phyloP scores from a whole-genome alignment of 2,797 vertebrate species.

The Pteronotus mesoamericanus region DNA sequence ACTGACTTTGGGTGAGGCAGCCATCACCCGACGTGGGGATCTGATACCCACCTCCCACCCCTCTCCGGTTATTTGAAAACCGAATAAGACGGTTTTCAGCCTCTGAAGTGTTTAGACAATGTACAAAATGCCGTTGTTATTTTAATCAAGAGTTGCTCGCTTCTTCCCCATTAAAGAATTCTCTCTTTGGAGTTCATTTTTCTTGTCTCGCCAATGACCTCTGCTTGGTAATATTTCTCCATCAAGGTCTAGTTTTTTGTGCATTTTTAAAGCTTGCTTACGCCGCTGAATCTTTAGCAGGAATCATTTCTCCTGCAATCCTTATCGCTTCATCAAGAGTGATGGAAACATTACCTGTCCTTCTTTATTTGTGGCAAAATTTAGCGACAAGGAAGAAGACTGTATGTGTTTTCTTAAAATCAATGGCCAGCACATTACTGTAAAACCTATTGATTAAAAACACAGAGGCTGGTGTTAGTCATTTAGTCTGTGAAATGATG shows the following conservation, averaged over 20 bases:
- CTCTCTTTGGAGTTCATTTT: not conserved
- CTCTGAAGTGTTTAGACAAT: not conserved
- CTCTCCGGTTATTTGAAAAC: not conserved
- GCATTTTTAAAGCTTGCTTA: not conserved
- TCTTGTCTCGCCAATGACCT: not conserved
- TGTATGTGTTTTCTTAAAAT: constrained; percentile 80
- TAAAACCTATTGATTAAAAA: constrained; percentile 99
- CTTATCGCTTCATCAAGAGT: not conserved
- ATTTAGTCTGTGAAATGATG: constrained; percentile 95
- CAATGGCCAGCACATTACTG: constrained; percentile 95
- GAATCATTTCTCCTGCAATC: constrained; percentile 46
- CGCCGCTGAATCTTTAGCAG: constrained; percentile 1
- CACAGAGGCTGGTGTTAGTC: constrained; percentile 91
- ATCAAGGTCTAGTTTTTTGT: not conserved
- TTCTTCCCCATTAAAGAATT: not conserved
- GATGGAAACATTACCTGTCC: constrained; percentile 67
- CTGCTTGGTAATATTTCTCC: not conserved
- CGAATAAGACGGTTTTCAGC: not conserved
- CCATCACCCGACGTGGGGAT: not conserved
- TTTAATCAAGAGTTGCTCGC: not conserved
- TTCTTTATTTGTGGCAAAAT: constrained; percentile 72
- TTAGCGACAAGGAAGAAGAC: constrained; percentile 70
- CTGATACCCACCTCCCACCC: not conserved
- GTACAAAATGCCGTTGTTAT: not conserved
- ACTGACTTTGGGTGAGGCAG: not conserved